Base-by-base conservation (phyloP, 2,113 vertebrate species). In the Prochilodus magdalenae region DNA sequence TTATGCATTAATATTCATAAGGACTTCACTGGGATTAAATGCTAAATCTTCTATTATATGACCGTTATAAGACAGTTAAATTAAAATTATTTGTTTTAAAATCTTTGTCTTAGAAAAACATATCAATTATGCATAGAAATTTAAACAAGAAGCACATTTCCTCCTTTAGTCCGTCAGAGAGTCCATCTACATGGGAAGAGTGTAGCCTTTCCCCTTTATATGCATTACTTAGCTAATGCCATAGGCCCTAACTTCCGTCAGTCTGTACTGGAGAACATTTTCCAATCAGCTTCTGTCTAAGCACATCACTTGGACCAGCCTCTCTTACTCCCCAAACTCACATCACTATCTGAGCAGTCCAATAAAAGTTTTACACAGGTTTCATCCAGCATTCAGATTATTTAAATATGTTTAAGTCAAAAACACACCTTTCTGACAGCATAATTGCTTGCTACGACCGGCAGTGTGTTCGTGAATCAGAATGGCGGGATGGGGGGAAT, bases 341-440 rank as follows among this genome's bases (percentile, higher is more conserved):
- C 93, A 90, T 36, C 36, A 89, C 91, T 90, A 73, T 82, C 84
- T 84, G 88, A 93, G 87, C 82, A 89, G 85, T 86, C 83, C 82
- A 81, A 87, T 81, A 87, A 90, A 91, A 92, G 92, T 60, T 60
- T 60, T 83, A 89, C 89, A 94, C 93, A 94, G 90, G 93, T 93
- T 92, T 92, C 87, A 90, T 87, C 93, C 92, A 93, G 92, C 91
- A 94, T 95, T 96, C 93, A 95, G 89, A 91, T 92, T 94, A 95
- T 96, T 96, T 96, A 96, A 3, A 36, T 7, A 36, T 36, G 7
- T 96, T 96, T 96, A 95, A 96, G 95, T 97, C 95, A 97, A 95
- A 75, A 97, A 97, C 95, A 95, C 92, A 95, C 93, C 95, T 97
- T 96, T 95, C 94, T 97, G 96, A 96, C 95, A 96, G 93, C 92